phyloP scores from a whole-genome alignment of 2,113 vertebrate genomes.

The Hydrochoerus hydrochaeris region DNA sequence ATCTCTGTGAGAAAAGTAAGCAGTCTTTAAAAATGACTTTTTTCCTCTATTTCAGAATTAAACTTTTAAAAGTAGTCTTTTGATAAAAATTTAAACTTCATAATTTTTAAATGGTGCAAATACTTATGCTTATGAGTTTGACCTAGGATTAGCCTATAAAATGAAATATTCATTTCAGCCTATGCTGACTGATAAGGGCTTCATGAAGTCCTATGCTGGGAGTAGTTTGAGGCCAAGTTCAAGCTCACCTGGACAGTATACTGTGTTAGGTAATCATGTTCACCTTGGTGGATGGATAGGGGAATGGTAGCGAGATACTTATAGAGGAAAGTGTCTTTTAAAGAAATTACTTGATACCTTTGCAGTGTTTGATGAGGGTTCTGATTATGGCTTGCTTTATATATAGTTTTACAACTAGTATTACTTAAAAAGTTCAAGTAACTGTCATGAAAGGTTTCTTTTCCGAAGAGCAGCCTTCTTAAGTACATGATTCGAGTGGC shows the following conservation, averaged over 20 bases:
- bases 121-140: slow-evolving; percentile 1
- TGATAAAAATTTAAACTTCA: background rate
- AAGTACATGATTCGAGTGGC: background rate
- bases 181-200: background rate
- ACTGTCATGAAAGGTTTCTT: background rate
- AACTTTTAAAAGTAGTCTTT: background rate
- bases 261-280: background rate
- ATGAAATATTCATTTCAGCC: background rate
- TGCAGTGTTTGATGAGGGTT: background rate
- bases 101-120: slow-evolving; percentile 53
- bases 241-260: background rate
- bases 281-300: background rate
- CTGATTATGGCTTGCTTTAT: background rate
- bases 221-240: slow-evolving; percentile 20
- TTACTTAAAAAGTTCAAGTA: too few species aligned
- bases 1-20: background rate
- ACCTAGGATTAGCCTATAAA: slow-evolving; percentile 43
- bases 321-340: background rate
- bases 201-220: background rate
- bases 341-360: background rate
- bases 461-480: background rate
- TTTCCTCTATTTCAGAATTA: slow-evolving; percentile 47
- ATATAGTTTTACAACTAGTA: background rate
- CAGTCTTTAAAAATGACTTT: slow-evolving; percentile 17
- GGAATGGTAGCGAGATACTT: background rate